Evolutionary conservation across 2,888 invertebrate species (phyloP).

Genomic region (Lithophane semibrunnea): DNA sequence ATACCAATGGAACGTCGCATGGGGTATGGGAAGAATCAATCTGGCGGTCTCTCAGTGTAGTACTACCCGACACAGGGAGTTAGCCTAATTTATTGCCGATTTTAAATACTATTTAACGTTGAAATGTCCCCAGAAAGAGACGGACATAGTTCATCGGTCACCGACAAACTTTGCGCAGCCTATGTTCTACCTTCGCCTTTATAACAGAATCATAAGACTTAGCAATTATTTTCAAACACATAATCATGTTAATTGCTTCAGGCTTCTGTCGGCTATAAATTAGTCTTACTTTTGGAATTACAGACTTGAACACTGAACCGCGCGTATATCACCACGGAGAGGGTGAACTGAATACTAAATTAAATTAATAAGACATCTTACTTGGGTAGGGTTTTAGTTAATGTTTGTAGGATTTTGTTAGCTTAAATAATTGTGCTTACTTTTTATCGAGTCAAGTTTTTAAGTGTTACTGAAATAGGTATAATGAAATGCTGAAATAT

Average conservation of each 20-base stretch:
- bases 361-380: conserved; percentile 39
- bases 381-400: conserved; percentile 3
- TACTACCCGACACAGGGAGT: background rate
- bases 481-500: background rate
- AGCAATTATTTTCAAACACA: conserved; percentile 50
- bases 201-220: conserved; percentile 3
- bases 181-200: background rate
- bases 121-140: background rate
- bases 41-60: background rate
- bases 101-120: background rate
- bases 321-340: conserved; percentile 29
- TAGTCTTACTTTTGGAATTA: conserved; percentile 54
- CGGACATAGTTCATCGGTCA: background rate
- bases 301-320: conserved; percentile 33
- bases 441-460: background rate
- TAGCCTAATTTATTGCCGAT: background rate
- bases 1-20: background rate
- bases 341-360: conserved; percentile 39
- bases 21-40: background rate
- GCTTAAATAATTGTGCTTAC: background rate
- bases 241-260: conserved; percentile 46
- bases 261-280: conserved; percentile 50
- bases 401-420: background rate
- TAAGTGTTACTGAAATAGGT: background rate
- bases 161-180: background rate